These are phyloP conservation scores for Phodopus roborovskii DNA, from an alignment of 2,113 vertebrate species.

Conservation along the genomic window DNA sequence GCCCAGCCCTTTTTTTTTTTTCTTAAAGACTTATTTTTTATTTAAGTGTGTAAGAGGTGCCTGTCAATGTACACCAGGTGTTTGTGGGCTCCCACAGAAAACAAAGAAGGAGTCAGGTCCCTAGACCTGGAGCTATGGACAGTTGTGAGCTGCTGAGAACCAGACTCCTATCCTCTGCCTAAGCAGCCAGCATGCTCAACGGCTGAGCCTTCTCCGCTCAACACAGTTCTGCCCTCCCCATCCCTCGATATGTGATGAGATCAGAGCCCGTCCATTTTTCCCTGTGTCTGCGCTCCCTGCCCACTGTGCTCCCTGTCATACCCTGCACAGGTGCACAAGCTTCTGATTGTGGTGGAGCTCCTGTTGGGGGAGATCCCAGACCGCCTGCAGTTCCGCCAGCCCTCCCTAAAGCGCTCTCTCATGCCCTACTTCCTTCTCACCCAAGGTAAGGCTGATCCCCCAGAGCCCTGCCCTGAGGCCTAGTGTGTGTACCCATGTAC, in stretches of 20 bases:
- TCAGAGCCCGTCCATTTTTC: not conserved
- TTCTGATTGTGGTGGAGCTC: constrained; percentile 97
- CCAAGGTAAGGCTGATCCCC: constrained; percentile 87
- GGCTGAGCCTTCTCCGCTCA: not conserved
- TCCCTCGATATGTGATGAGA: not conserved
- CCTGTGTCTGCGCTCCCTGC: not conserved
- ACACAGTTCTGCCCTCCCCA: accelerated
- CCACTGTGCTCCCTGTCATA: not conserved
- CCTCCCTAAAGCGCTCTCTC: constrained; percentile 96
- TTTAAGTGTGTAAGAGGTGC: not conserved
- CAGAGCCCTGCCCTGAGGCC: not conserved
- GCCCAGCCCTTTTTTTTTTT: too few relatives aligned
- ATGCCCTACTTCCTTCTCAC: constrained; percentile 99
- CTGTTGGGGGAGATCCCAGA: constrained; percentile 97
- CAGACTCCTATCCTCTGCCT: not conserved
- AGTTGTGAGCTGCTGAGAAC: not conserved
- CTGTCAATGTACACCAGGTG: not conserved
- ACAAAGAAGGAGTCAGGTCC: not conserved
- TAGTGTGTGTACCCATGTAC: accelerated
- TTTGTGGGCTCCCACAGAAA: not conserved
- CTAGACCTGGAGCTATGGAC: not conserved
- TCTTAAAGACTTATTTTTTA: too few relatives aligned
- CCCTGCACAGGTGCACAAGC: constrained; percentile 93
- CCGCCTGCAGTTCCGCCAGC: constrained; percentile 97
- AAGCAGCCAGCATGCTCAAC: not conserved